Evolutionary conservation across 2,888 invertebrate genomes (phyloP).

Genomic region (Cheilosia impressa): DNA sequence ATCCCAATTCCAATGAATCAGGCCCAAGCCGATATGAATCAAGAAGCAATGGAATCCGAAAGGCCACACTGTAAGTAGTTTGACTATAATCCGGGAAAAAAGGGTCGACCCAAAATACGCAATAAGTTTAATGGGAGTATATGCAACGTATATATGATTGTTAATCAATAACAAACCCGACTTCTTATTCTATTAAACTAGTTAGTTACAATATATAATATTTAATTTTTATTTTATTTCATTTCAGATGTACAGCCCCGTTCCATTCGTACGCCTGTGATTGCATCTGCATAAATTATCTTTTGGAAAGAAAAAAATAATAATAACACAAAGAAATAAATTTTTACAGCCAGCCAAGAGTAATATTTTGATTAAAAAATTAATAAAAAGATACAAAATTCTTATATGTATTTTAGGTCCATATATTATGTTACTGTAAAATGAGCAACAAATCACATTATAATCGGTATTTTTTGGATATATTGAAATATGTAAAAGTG

Average conservation of each 20-base stretch:
- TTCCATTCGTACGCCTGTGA: conserved; percentile 90
- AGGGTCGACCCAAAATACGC: too few species aligned
- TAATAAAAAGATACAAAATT: conserved; percentile 63
- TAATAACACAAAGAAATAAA: conserved; percentile 20
- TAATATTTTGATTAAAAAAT: conserved; percentile 43
- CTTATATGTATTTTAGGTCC: conserved; percentile 63
- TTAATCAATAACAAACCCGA: too few species aligned
- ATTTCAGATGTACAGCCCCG: conserved; percentile 91
- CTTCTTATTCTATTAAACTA: too few species aligned
- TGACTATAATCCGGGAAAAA: neutral
- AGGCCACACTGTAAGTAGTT: conserved; percentile 90
- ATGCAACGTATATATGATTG: too few species aligned
- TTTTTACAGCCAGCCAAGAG: conserved; percentile 66
- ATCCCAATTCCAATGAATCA: conserved; percentile 86
- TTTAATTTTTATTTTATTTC: conserved; percentile 32
- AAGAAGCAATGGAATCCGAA: conserved; percentile 84
- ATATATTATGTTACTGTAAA: conserved; percentile 75
- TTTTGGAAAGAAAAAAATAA: conserved; percentile 23
- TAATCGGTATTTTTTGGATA: conserved; percentile 66
- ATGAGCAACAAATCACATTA: conserved; percentile 36
- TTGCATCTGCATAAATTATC: conserved; percentile 85
- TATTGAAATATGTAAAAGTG: conserved; percentile 63
- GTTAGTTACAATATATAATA: too few species aligned
- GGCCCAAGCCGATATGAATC: conserved; percentile 84
- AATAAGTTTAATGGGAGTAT: too few species aligned